Evolutionary conservation across 2,113 vertebrate genomes (phyloP), one percentile per base, ranked within the genome.

Genomic region (Anser cygnoides): DNA sequence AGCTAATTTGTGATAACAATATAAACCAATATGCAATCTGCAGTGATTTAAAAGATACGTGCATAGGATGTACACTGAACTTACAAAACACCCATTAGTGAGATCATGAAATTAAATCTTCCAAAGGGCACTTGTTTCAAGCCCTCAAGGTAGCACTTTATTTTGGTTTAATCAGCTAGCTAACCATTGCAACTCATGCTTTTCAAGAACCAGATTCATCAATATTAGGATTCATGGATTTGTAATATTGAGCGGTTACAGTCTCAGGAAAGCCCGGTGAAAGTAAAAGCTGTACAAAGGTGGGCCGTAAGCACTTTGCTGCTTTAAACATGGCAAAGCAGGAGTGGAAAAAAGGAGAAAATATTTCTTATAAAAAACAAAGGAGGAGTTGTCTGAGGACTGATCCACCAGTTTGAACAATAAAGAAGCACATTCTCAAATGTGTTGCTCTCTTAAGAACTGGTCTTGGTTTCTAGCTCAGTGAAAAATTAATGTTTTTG

Each of bases 91-190:
- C 55, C 76, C 67, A 92, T 96, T 83, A 86, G 83, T 59, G 59
- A 87, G 77, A 96, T 80, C 44, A 68, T 22, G 80, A 84, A 96
- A 96, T 87, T 75, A 92, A 95, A 90, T 63, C 76, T 88, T 86
- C 52, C 3, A 1, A 91, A 94, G 93, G 79, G 92, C 84, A 88
- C 1, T 19, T 67, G 72, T 74, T 88, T 95, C 76, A 81, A 82
- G 59, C 44, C 61, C 87, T 90, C 58, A 41, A 65, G 85, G 82
- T 80, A 90, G 84, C 72, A 84, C 68, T 90, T 91, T 67, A 83
- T 90, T 90, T 93, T 84, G 23, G 41, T 86, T 95, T 95, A 96
- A 92, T 95, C 84, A 90, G 78, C 87, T 72, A 88, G 54, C 76
- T 91, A 90, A 91, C 82, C 75, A 75, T 33, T 77, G 70, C 57